Percentiles rank a stretch among this genome's conserved stretches.
These are phyloP conservation scores for Rhyacophila brunnea DNA, from an alignment of 1,140 invertebrate genomes.

Conservation along the genomic window DNA sequence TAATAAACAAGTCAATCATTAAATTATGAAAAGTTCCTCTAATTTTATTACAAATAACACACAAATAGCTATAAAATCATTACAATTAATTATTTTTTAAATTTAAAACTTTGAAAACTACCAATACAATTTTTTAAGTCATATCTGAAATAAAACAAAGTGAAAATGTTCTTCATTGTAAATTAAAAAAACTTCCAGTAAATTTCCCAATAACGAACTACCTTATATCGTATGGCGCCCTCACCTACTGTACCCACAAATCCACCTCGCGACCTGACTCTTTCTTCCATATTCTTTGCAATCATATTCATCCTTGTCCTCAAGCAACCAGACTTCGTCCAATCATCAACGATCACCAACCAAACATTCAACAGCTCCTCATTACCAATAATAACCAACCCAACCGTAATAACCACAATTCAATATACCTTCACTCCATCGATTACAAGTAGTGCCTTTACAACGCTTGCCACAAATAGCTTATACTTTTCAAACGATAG, in stretches of 20 bases:
- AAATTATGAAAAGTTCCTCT: too few species aligned
- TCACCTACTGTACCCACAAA: conserved; percentile 21
- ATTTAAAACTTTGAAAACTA: too few species aligned
- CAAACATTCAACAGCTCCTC: conserved; percentile 10
- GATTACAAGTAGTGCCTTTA: conserved; percentile 1
- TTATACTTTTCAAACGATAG: conserved; percentile 30
- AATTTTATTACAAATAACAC: too few species aligned
- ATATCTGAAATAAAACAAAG: too few species aligned
- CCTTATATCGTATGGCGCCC: conserved; percentile 31
- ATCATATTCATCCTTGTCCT: conserved; percentile 18
- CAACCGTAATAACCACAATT: background rate
- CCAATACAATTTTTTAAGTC: too few species aligned
- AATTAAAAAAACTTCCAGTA: background rate
- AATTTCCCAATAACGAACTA: conserved; percentile 29
- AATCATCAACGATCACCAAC: conserved; percentile 3
- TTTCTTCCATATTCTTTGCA: conserved; percentile 27
- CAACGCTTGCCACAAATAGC: conserved; percentile 2
- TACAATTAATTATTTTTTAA: too few species aligned
- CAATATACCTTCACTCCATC: background rate
- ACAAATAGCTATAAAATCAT: too few species aligned
- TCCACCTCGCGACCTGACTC: conserved; percentile 24
- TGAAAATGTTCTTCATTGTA: conserved; percentile 1
- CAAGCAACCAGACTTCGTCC: conserved; percentile 10
- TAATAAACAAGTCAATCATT: too few species aligned
- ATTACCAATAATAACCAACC: conserved; percentile 1